Base-by-base conservation (phyloP, 2,888 invertebrate species). In the Mythimna impura region DNA sequence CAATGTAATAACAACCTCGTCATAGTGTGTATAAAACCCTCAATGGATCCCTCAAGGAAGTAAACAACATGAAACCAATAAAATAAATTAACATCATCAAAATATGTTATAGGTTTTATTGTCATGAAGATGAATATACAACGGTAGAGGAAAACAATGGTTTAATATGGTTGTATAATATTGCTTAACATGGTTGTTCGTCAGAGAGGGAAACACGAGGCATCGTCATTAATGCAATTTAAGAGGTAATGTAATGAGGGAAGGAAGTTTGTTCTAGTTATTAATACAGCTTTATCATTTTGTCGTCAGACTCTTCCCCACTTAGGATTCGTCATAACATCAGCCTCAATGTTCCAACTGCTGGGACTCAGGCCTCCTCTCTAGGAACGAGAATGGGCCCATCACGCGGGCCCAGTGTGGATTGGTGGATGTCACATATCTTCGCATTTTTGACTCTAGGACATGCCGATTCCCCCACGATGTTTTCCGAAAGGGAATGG, bases 171-270 rank as follows among this genome's bases (percentile, higher is more conserved):
- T 76, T 80, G 54, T 76, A 72, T 72, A 80, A 72, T 65, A 57
- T 7, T 22, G n/a, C 7, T 22, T 61, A 12, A 30, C 30, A 30
- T 30, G 2, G 30, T 30, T 30, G 30, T 30, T 43, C 72, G 75
- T 78, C 82, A 78, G 47, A 30, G 4, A 82, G 66, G 75, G 71
- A 69, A 82, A 52, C 55, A 79, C 66, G 12, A 50, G 12, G 4
- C 12, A n/a, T 14, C 66, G 66, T 76, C 64, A 76, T 30, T 8
- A 60, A 34, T 52, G 62, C 43, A 64, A 25, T 58, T 50, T 47
- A 47, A 34, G 61, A 71, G 30, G 40, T 61, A 54, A 47, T 61
- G 2, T 36, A n/a, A n/a, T 40, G 36, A 12, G 9, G 79, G 30
- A 68, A 75, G 75, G 66, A 75, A 61, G 58, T 22, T 36, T 55